A percentile compares a stretch with the other conserved stretches of the same genome.
Conservation (phyloP, 2,888 invertebrate genomes). For the Ichneumoninae sp. region DNA sequence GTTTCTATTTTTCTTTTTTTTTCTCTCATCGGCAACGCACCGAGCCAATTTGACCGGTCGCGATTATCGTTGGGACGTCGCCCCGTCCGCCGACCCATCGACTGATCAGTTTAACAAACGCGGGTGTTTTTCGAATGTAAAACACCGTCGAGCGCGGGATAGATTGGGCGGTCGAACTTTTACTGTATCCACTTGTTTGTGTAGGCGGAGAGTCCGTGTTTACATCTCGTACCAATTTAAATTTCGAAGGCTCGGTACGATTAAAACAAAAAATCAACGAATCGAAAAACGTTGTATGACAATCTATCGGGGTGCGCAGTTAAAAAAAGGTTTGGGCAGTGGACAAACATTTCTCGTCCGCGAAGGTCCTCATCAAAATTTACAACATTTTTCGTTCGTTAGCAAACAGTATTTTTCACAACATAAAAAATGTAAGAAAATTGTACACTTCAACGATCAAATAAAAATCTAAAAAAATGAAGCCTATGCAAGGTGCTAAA, state of each 20-base stretch:
- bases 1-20: background rate
- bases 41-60: conserved; percentile 8
- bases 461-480: too few species aligned
- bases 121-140: conserved; percentile 20
- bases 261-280: background rate
- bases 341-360: too few species aligned
- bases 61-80: conserved; percentile 16
- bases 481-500: too few species aligned
- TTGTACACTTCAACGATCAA: too few species aligned
- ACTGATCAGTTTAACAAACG: conserved; percentile 36
- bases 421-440: too few species aligned
- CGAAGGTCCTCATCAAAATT: too few species aligned
- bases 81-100: background rate
- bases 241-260: background rate
- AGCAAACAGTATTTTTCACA: too few species aligned
- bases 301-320: background rate
- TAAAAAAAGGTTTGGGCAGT: background rate
- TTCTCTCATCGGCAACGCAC: background rate
- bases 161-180: conserved; percentile 2
- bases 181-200: background rate
- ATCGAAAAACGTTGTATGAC: background rate
- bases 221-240: conserved; percentile 7
- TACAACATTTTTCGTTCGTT: too few species aligned
- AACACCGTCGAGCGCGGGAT: background rate
- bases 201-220: background rate